Conservation (phyloP, 1,140 invertebrate genomes). For the Geopemphigus sp. region DNA sequence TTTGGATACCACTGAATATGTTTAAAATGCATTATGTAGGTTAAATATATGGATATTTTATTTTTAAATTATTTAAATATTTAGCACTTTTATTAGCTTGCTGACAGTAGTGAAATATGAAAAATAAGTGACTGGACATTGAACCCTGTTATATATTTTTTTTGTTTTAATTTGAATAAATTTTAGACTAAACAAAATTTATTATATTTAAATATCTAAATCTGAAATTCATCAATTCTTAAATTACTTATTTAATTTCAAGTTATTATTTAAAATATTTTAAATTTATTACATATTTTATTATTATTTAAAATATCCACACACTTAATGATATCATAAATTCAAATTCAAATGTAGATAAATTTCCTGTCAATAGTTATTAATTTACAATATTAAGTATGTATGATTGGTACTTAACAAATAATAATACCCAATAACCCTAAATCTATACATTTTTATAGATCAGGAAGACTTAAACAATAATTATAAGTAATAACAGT, state of each 20-base stretch:
- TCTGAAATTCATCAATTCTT: background rate
- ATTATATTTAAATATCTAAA: background rate
- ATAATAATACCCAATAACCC: too few species aligned
- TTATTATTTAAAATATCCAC: background rate
- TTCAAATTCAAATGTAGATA: too few species aligned
- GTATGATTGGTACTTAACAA: too few species aligned
- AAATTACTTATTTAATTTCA: background rate
- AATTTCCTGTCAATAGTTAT: too few species aligned
- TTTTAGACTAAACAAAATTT: background rate
- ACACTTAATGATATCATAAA: too few species aligned
- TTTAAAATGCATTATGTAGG: conserved; percentile 35
- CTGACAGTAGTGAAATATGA: background rate
- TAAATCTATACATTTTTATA: too few species aligned
- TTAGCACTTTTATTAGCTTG: background rate
- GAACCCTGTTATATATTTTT: background rate
- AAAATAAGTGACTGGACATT: background rate
- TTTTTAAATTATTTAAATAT: conserved; percentile 9
- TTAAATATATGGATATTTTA: conserved; percentile 31
- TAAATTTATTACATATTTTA: background rate
- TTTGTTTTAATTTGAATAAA: background rate
- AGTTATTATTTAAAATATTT: too few species aligned
- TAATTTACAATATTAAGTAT: too few species aligned
- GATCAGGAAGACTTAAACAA: too few species aligned
- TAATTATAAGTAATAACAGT: too few species aligned
- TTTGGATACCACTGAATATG: conserved; percentile 38